Evolutionary conservation across 2,888 invertebrate genomes (phyloP).

Genomic region (Clunio marinus): DNA sequence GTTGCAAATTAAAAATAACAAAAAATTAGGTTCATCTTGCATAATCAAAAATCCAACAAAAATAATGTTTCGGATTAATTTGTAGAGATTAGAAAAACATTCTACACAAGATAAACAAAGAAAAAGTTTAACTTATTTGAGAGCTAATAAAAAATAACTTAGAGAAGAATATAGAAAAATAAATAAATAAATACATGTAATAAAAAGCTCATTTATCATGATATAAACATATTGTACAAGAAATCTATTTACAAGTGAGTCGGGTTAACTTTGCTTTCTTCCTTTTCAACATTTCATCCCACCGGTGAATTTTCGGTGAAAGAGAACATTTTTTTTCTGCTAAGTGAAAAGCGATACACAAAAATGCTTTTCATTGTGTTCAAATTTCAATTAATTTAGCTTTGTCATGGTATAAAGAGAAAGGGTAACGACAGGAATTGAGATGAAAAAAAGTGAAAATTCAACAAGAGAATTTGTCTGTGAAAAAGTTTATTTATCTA

Average conservation of each 20-base stretch:
- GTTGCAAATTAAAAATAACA: constrained; percentile 38
- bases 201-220: constrained; percentile 35
- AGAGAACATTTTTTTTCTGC: background rate
- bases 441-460: no score
- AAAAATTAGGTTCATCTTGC: no score
- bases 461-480: background rate
- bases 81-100: constrained; percentile 18
- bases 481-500: no score
- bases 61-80: no score
- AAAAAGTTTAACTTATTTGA: background rate
- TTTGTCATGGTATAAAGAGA: constrained; percentile 22
- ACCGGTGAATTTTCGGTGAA: background rate
- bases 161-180: background rate
- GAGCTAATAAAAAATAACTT: no score
- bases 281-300: background rate
- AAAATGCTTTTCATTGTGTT: background rate
- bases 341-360: constrained; percentile 19
- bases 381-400: constrained; percentile 29
- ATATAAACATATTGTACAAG: background rate
- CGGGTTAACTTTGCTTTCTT: background rate
- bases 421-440: no score
- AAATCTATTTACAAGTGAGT: constrained; percentile 31
- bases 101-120: background rate
- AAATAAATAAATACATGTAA: constrained; percentile 14
- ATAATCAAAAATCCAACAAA: no score